Evolutionary conservation across 2,888 invertebrate genomes (phyloP).

Genomic region (Apamea anceps): DNA sequence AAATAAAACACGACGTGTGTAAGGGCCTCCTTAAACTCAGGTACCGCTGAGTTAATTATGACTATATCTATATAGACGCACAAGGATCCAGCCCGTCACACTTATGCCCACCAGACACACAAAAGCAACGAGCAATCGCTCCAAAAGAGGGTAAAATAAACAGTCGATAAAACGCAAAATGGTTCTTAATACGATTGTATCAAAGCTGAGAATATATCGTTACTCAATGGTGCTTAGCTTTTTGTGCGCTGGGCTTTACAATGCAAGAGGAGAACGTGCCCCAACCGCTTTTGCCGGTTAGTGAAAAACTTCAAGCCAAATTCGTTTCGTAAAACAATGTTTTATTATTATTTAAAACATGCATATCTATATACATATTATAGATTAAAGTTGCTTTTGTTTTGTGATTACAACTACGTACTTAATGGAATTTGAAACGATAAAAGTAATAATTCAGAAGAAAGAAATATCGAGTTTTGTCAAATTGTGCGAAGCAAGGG

Average conservation of each 20-base stretch:
- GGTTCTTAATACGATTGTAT: conserved; percentile 76
- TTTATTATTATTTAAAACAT: conserved; percentile 52
- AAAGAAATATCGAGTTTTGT: background rate
- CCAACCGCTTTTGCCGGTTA: conserved; percentile 86
- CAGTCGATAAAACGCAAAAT: conserved; percentile 72
- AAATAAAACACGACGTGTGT: conserved; percentile 76
- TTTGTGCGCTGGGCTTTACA: conserved; percentile 75
- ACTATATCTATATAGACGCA: conserved; percentile 79
- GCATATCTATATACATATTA: background rate
- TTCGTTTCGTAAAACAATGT: conserved; percentile 69
- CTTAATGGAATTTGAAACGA: background rate
- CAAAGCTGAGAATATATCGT: conserved; percentile 78
- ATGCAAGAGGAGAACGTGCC: conserved; percentile 88
- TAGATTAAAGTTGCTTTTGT: background rate
- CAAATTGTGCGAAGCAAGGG: background rate
- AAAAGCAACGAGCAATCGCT: conserved; percentile 83
- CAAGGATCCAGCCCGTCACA: conserved; percentile 89
- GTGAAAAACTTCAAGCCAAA: conserved; percentile 80
- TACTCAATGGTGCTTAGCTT: conserved; percentile 71
- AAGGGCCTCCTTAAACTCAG: conserved; percentile 80
- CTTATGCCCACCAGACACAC: conserved; percentile 87
- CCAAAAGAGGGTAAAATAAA: conserved; percentile 78
- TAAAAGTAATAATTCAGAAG: background rate
- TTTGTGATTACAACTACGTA: background rate
- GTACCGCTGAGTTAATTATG: conserved; percentile 88